Percentiles rank a stretch among this genome's conserved stretches.
These are phyloP conservation scores for Planococcus citri DNA, from an alignment of 1,140 invertebrate species.

Conservation along the genomic window DNA sequence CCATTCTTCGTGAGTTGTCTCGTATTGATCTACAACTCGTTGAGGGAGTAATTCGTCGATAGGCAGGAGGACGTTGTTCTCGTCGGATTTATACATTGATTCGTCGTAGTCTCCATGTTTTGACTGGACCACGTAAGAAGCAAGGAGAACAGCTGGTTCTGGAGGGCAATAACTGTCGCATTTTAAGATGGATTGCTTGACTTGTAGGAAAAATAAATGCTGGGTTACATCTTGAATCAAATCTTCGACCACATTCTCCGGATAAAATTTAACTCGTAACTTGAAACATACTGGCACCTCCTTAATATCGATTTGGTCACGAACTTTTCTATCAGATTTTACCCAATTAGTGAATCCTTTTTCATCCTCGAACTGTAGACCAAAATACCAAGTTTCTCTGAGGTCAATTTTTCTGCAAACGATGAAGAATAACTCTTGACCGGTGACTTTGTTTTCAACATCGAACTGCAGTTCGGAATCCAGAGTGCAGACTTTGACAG, in stretches of 20 bases:
- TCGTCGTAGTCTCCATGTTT: conserved; percentile 85
- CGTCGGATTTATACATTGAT: conserved; percentile 62
- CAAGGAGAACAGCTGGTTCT: conserved; percentile 94
- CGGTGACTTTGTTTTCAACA: conserved; percentile 78
- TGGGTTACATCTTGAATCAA: conserved; percentile 98
- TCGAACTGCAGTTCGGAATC: conserved; percentile 95
- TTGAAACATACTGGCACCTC: conserved; percentile 68
- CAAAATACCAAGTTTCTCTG: conserved; percentile 98
- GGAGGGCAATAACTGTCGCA: conserved; percentile 98
- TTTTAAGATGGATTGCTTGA: conserved; percentile 92
- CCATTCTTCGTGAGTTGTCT: conserved; percentile 97
- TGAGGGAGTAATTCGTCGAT: conserved; percentile 86
- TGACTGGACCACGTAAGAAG: conserved; percentile 96
- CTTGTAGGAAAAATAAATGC: conserved; percentile 92
- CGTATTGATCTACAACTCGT: conserved; percentile 82
- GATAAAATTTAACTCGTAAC: conserved; percentile 99
- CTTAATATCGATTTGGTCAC: conserved; percentile 18
- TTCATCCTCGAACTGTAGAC: conserved; percentile 92
- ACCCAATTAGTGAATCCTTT: conserved; percentile 95
- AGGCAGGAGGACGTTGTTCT: conserved; percentile 72
- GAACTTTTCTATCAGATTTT: conserved; percentile 91
- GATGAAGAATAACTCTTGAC: conserved; percentile 89
- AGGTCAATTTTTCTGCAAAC: conserved; percentile 93
- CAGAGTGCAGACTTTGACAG: conserved; percentile 88
- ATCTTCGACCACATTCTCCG: conserved; percentile 97